Percentiles rank a stretch among this genome's conserved stretches.
phyloP scores from a whole-genome alignment of 2,888 invertebrate species.

The Epiblema foenella region DNA sequence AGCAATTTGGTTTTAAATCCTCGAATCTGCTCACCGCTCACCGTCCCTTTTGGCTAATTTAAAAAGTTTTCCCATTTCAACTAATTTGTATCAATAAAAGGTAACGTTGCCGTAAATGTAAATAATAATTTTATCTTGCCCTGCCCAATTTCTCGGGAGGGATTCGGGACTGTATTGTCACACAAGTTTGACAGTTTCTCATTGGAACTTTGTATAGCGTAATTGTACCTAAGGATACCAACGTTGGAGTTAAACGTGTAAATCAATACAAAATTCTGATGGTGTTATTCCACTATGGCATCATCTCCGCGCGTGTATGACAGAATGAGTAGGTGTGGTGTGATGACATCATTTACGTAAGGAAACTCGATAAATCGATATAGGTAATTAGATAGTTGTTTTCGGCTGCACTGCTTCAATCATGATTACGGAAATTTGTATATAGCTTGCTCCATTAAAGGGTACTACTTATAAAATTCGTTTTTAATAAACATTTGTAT shows the following conservation, averaged over 20 bases:
- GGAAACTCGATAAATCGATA: slow-evolving; percentile 2
- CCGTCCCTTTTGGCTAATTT: slow-evolving; percentile 38
- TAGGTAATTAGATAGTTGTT: neutral
- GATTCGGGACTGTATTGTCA: neutral
- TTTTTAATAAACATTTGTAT: no score
- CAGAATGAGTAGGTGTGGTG: slow-evolving; percentile 16
- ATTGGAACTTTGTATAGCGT: neutral
- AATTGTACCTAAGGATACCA: neutral
- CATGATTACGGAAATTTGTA: slow-evolving; percentile 2
- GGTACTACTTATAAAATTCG: no score
- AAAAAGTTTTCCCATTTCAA: slow-evolving; percentile 41
- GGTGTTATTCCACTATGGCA: slow-evolving; percentile 6
- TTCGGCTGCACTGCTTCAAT: neutral
- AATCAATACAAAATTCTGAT: neutral
- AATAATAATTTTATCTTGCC: slow-evolving; percentile 38
- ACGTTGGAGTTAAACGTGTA: neutral
- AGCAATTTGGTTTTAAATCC: slow-evolving; percentile 31
- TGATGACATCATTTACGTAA: slow-evolving; percentile 30
- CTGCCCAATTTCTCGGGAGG: slow-evolving; percentile 6
- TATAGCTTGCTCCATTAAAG: neutral
- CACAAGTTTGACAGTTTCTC: slow-evolving; percentile 23
- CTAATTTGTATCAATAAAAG: slow-evolving; percentile 42
- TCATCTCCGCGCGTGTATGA: slow-evolving; percentile 12
- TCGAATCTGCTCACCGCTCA: slow-evolving; percentile 33
- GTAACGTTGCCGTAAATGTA: slow-evolving; percentile 38